Evolutionary conservation across 2,113 vertebrate species (phyloP).

Genomic region (Machaerirhynchus nigripectus): DNA sequence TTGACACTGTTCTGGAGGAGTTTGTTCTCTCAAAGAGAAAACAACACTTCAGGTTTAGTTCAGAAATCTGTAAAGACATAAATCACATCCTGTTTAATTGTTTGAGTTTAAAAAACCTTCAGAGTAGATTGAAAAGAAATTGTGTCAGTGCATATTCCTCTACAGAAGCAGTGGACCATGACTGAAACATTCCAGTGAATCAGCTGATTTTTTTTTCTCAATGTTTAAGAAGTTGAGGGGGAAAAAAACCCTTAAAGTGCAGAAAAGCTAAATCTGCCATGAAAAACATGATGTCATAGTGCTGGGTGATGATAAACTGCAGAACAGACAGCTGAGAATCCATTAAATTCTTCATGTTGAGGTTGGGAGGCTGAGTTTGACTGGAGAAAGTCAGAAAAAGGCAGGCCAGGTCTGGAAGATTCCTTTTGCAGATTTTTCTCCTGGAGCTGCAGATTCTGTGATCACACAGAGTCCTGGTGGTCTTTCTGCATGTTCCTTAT

Average conservation of each 20-base stretch:
- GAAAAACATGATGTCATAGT: neutral
- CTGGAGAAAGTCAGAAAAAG: neutral
- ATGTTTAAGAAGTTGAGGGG: neutral
- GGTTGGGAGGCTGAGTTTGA: neutral
- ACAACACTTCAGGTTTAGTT: neutral
- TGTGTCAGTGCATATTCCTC: too few relatives aligned
- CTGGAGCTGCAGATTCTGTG: neutral
- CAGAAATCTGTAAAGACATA: conserved; percentile 6
- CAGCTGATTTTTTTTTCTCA: neutral
- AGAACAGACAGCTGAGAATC: neutral
- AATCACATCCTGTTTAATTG: conserved; percentile 63
- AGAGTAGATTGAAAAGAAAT: neutral
- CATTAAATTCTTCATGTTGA: neutral
- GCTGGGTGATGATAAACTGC: neutral
- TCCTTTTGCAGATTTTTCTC: neutral
- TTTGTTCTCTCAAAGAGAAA: neutral
- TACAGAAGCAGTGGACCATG: neutral
- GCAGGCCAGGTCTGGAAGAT: neutral
- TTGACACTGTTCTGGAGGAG: neutral
- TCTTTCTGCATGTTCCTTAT: neutral
- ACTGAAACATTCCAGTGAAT: neutral
- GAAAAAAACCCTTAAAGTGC: neutral
- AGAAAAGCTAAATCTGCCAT: neutral
- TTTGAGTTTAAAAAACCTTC: conserved; percentile 8
- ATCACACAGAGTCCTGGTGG: neutral